Conservation (phyloP, 1,140 invertebrate species). For the Penaeus indicus region DNA sequence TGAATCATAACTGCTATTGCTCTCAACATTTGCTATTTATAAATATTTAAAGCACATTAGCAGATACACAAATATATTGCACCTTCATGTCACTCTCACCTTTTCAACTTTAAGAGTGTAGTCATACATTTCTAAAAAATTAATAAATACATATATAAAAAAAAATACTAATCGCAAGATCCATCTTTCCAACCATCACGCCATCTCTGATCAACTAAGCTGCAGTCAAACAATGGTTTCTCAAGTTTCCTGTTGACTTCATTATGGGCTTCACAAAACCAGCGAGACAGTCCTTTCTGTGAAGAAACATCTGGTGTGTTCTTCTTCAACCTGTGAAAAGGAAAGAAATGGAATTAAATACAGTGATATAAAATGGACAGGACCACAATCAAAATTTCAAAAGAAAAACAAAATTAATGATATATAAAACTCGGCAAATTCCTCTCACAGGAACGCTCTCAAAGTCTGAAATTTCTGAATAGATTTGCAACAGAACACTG, state of each 20-base stretch:
- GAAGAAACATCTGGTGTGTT: constrained; percentile 82
- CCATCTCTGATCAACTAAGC: constrained; percentile 92
- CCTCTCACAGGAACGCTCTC: background rate
- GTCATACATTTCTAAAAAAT: too few relatives aligned
- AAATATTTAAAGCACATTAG: too few relatives aligned
- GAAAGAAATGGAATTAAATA: constrained; percentile 61
- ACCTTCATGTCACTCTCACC: too few relatives aligned
- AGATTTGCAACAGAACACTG: too few relatives aligned
- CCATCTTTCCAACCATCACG: constrained; percentile 95
- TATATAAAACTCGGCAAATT: constrained; percentile 31
- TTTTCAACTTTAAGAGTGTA: too few relatives aligned
- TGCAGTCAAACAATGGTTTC: constrained; percentile 94
- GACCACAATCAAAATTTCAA: background rate
- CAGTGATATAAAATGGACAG: background rate
- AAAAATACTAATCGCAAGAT: constrained; percentile 78
- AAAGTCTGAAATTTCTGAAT: too few relatives aligned
- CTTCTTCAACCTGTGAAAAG: constrained; percentile 78
- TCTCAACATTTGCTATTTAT: too few relatives aligned
- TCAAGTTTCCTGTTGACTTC: constrained; percentile 91
- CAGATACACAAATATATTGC: too few relatives aligned
- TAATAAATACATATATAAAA: too few relatives aligned
- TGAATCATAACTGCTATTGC: too few relatives aligned
- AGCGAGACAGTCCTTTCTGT: constrained; percentile 83
- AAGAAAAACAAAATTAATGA: constrained; percentile 2
- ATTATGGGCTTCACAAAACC: constrained; percentile 96